Base-by-base conservation (phyloP, 1,140 invertebrate genomes). In the Pogonognathellus flavescens region DNA sequence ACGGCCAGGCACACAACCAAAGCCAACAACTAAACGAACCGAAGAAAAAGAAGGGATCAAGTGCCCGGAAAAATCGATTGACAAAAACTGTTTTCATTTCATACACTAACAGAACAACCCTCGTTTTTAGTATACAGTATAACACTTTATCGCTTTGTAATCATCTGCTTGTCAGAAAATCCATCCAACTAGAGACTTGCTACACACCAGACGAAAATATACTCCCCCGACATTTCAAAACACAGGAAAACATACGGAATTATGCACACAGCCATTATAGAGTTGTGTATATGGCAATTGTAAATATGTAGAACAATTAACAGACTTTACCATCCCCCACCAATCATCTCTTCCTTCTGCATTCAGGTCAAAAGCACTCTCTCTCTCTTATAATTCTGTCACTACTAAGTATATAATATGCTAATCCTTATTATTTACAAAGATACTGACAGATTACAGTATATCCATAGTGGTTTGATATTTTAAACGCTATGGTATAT, bases 11-110 rank as follows among this genome's bases (percentile, higher is more conserved):
- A 31, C 70, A 50, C 70, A 76, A 76, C 11, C 66, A 31, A 72
- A 72, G 41, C 16, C 22, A 76, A 76, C 49, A 50, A 52, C 41
- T 83, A 60, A 83, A 60, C 57, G 53, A 41, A 83, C 82, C 49
- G 57, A 52, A 70, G 80, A 84, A 60, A 41, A 60, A 57, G 41
- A 83, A 70, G 62, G 80, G 85, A 83, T 80, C 85, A 86, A 86
- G 85, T 86, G 82, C 49, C 60, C 76, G 87, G 86, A 87, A 87
- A 87, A 87, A 87, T 87, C 87, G 85, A 87, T 87, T 84, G 76
- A 85, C 52, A 59, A 84, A 66, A 84, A 84, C 83, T 70, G 83
- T 84, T 83, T 83, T 83, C 55, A 83, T 83, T 52, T 50, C 55
- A 20, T 62, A 82, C 25, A 22, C 57, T 18, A 82, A 62, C 57